Base-by-base conservation (phyloP, 2,888 invertebrate species). In the Neocrepidodera transversa region DNA sequence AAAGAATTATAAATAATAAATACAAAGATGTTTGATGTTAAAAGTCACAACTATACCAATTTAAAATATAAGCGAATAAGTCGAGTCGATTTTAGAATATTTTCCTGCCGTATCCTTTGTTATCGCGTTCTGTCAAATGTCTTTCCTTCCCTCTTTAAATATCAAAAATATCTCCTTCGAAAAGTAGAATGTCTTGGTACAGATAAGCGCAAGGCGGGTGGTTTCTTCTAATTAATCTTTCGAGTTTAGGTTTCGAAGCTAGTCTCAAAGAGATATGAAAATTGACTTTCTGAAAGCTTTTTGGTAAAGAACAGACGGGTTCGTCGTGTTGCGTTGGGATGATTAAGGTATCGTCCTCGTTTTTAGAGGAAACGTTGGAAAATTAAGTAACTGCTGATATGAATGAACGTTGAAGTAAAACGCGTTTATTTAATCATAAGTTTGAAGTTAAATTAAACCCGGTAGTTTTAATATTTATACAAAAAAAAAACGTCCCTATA, bases 261-360 rank as follows among this genome's bases (percentile, higher is more conserved):
- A 61, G 63, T 60, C 52, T 65, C 68, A 68, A 69, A 66, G 68
- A 70, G 69, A 69, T 71, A 70, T 66, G 67, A 67, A 69, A 68
- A 69, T 69, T 69, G 68, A 68, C 67, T 69, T 69, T 68, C 68
- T 65, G 58, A 67, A 66, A 69, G 68, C 68, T 59, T 35, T 36
- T 7, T 16, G 36, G n/a, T 8, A n/a, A 49, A 36, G 49, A 49
- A 57, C 54, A 51, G 60, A 51, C 47, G 32, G 18, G 13, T 8
- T 18, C 26, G 48, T 48, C 26, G 45, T 45, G 30, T 35, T 48
- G n/a, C n/a, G 23, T 23, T 23, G 35, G 11, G 23, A 35, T 49
- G 35, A 49, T 49, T 49, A 49, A 49, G 36, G 36, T 35, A 35
- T n/a, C 49, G 35, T 13, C 11, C 32, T 5, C 8, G 17, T 23